Percentiles rank a stretch among this genome's conserved stretches.
Conservation (phyloP, 2,113 vertebrate genomes). For the Hippocampus abdominalis region DNA sequence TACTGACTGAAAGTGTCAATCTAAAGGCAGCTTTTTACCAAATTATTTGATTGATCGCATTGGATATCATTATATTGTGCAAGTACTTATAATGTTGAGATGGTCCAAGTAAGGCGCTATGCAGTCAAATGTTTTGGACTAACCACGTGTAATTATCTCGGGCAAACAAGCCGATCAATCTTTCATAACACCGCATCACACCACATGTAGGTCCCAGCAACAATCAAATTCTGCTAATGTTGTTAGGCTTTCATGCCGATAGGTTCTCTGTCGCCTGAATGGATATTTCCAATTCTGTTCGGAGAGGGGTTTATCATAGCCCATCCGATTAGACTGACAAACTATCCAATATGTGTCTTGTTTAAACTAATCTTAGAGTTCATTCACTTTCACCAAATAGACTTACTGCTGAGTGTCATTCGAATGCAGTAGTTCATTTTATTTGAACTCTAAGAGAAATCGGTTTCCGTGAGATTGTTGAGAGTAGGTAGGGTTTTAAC, state of each 20-base stretch:
- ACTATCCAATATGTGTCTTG: conserved; percentile 64
- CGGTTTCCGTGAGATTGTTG: conserved; percentile 41
- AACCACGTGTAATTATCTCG: conserved; percentile 93
- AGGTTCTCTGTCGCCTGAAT: conserved; percentile 82
- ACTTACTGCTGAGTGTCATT: conserved; percentile 42
- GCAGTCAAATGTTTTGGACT: background rate
- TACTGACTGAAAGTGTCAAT: background rate
- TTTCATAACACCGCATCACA: conserved; percentile 86
- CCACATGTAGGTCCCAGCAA: conserved; percentile 75
- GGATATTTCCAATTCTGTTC: conserved; percentile 77
- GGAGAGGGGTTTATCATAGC: conserved; percentile 66
- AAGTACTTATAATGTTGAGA: background rate
- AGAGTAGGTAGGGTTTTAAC: conserved; percentile 55
- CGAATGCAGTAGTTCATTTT: conserved; percentile 18
- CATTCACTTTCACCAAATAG: conserved; percentile 34
- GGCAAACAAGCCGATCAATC: conserved; percentile 90
- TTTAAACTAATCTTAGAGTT: conserved; percentile 59
- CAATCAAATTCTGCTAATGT: conserved; percentile 90
- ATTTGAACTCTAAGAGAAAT: conserved; percentile 43
- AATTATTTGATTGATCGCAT: background rate
- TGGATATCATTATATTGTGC: background rate
- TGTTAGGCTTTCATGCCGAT: conserved; percentile 83
- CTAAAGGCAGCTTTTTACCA: background rate
- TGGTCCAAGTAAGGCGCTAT: background rate
- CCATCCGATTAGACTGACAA: conserved; percentile 64